Evolutionary conservation across 2,113 vertebrate species (phyloP).

Genomic region (Caranx melampygus): DNA sequence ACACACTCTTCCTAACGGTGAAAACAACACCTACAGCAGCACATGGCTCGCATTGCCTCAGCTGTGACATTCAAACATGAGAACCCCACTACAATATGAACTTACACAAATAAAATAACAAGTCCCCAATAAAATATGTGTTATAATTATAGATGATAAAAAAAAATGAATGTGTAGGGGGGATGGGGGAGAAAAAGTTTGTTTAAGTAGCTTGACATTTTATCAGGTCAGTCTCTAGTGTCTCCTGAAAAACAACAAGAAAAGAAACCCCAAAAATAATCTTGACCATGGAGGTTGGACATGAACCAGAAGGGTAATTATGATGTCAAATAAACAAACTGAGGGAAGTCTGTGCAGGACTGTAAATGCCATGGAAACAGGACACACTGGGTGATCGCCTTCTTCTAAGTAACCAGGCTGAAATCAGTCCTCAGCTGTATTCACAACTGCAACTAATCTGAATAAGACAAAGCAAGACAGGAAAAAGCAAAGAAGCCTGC

Average conservation of each 20-base stretch:
- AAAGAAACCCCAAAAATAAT: neutral
- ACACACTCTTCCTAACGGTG: too few relatives aligned
- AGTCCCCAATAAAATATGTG: too few relatives aligned
- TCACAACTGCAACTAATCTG: constrained; percentile 45
- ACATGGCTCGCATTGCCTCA: neutral
- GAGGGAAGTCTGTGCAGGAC: constrained; percentile 23
- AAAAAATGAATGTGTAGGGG: too few relatives aligned
- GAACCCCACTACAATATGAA: neutral
- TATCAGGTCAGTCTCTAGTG: neutral
- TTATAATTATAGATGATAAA: too few relatives aligned
- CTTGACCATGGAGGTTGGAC: constrained; percentile 1
- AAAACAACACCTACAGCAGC: too few relatives aligned
- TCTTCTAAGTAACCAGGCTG: constrained; percentile 32
- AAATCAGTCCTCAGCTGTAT: constrained; percentile 46
- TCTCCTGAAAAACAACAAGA: neutral
- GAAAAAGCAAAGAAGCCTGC: constrained; percentile 4
- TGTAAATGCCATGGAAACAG: constrained; percentile 69
- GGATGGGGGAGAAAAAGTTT: neutral
- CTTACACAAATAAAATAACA: neutral
- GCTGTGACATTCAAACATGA: neutral
- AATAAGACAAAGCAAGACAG: constrained; percentile 48
- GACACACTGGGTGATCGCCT: constrained; percentile 60
- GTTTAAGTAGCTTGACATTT: constrained; percentile 11
- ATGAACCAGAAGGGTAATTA: constrained; percentile 37
- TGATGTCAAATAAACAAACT: constrained; percentile 45